phyloP scores from a whole-genome alignment of 2,888 invertebrate genomes.

The Liposcelis brunnea region DNA sequence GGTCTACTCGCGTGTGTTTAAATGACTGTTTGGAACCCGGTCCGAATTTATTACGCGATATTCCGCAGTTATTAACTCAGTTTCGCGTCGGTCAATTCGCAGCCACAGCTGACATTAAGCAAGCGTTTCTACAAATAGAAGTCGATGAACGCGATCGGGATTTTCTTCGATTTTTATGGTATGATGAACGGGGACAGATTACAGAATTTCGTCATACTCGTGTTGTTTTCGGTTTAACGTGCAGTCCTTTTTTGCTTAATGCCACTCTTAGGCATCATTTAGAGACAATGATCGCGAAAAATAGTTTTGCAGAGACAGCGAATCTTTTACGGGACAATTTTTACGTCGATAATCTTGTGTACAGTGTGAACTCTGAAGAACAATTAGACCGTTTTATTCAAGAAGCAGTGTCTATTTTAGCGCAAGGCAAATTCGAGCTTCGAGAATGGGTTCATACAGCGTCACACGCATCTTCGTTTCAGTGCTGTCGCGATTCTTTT shows the following conservation, averaged over 20 bases:
- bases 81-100: neutral
- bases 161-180: neutral
- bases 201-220: conserved; percentile 10
- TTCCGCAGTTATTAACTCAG: neutral
- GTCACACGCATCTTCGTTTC: too few relatives aligned
- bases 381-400: neutral
- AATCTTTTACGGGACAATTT: neutral
- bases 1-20: neutral
- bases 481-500: too few relatives aligned
- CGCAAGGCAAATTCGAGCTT: conserved; percentile 9
- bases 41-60: neutral
- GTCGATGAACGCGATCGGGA: neutral
- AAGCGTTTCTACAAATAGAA: neutral
- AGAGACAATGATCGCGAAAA: neutral
- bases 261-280: conserved; percentile 11
- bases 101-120: neutral
- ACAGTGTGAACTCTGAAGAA: neutral
- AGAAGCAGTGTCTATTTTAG: neutral
- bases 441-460: conserved; percentile 9
- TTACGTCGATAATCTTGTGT: conserved; percentile 7
- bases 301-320: neutral
- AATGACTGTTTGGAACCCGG: neutral
- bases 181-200: neutral
- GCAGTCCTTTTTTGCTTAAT: conserved; percentile 13
- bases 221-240: conserved; percentile 12